A percentile compares a stretch with the other conserved stretches of the same genome.
These are phyloP conservation scores for Halictus quadricinctus DNA, from an alignment of 2,888 invertebrate species.

Conservation along the genomic window DNA sequence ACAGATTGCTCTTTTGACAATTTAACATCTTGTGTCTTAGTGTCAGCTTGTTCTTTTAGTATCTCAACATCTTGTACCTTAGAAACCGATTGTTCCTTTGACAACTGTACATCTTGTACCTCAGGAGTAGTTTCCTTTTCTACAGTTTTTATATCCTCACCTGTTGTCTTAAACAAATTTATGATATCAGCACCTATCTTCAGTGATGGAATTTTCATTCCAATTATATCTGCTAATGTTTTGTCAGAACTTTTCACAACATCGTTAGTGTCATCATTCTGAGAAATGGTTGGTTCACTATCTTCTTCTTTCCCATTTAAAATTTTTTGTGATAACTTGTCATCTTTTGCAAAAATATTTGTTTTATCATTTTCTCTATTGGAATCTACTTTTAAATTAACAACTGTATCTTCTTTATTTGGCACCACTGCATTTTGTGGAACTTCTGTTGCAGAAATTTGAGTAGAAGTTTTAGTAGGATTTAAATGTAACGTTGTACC, in stretches of 20 bases:
- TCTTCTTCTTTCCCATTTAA: background rate
- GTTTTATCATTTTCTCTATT: conserved; percentile 8
- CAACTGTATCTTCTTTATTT: conserved; percentile 21
- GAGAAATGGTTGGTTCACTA: background rate
- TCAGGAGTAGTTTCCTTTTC: background rate
- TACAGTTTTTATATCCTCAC: background rate
- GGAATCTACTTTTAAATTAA: conserved; percentile 7
- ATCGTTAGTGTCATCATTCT: conserved; percentile 24
- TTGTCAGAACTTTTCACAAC: conserved; percentile 33
- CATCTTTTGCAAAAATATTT: conserved; percentile 21
- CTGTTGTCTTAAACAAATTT: background rate
- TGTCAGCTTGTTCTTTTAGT: background rate
- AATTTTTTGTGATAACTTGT: background rate
- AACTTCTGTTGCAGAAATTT: conserved; percentile 26
- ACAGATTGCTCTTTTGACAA: background rate
- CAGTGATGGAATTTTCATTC: conserved; percentile 9
- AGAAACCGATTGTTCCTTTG: background rate
- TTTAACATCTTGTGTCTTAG: background rate
- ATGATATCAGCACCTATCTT: background rate
- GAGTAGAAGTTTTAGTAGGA: conserved; percentile 12
- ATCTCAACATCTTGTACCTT: background rate
- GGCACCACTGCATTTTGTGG: conserved; percentile 27
- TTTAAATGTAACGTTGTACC: conserved; percentile 85
- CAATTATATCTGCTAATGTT: conserved; percentile 16
- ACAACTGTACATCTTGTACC: background rate